Evolutionary conservation across 2,113 vertebrate genomes (phyloP).

Genomic region (Meleagris gallopavo): DNA sequence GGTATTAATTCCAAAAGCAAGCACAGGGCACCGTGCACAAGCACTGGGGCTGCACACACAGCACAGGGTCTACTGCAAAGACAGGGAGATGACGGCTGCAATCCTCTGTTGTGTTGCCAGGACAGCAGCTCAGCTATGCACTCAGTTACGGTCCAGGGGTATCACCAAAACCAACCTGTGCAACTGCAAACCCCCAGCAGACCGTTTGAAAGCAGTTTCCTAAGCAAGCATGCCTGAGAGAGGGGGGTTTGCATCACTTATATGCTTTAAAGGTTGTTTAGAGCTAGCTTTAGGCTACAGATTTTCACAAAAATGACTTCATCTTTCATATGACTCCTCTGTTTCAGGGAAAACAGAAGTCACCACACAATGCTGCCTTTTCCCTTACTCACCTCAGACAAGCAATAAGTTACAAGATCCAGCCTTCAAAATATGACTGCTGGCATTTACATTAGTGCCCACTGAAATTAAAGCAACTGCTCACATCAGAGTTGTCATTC

Average conservation of each 20-base stretch:
- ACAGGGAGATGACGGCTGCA: background rate
- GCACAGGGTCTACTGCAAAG: accelerated
- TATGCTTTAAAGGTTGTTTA: background rate
- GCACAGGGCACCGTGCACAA: background rate
- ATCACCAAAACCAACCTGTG: background rate
- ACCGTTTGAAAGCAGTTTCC: background rate
- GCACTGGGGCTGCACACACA: background rate
- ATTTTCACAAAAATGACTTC: background rate
- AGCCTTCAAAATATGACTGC: background rate
- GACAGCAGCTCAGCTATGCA: background rate
- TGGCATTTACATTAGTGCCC: background rate
- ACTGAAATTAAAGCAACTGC: background rate
- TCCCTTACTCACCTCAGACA: background rate
- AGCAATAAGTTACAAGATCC: background rate
- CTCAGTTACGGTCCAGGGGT: background rate
- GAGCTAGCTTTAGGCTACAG: background rate
- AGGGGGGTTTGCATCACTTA: background rate
- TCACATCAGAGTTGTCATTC: background rate
- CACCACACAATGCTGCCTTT: background rate
- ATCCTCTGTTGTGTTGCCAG: background rate
- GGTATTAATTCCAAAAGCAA: background rate
- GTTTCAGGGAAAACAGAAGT: background rate
- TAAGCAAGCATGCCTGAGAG: background rate
- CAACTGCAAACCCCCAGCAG: background rate
- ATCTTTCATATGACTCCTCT: background rate